phyloP scores from a whole-genome alignment of 2,113 vertebrate species.

The Hippopotamus amphibius region DNA sequence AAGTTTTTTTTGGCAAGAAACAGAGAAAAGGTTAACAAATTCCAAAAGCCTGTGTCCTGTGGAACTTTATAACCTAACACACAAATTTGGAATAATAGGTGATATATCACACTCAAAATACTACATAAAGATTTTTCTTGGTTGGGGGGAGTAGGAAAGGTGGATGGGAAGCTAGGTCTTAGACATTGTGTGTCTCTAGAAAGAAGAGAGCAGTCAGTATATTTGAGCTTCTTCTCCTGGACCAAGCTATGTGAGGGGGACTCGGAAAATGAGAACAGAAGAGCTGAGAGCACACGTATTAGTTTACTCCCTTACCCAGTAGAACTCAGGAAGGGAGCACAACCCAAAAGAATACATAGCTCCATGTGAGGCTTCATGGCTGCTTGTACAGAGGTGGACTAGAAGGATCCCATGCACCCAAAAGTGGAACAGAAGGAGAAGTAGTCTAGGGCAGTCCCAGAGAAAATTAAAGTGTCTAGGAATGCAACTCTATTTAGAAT shows the following conservation, averaged over 20 bases:
- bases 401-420: background rate
- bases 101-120: background rate
- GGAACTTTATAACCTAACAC: background rate
- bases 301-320: background rate
- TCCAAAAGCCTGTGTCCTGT: background rate
- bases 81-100: background rate
- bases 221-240: background rate
- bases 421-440: background rate
- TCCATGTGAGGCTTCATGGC: background rate
- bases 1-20: background rate
- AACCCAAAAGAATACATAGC: background rate
- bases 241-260: background rate
- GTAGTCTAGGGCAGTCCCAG: rapidly evolving
- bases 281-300: background rate
- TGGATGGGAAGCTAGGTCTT: background rate
- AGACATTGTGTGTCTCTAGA: background rate
- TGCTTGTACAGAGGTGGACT: too few relatives aligned
- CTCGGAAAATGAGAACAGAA: background rate
- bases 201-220: background rate
- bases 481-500: background rate
- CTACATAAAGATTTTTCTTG: background rate
- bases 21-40: background rate
- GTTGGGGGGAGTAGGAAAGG: rapidly evolving
- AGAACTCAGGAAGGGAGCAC: background rate
- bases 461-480: background rate